Base-by-base conservation (phyloP, 2,797 vertebrate species). In the Enteromius fasciolatus region DNA sequence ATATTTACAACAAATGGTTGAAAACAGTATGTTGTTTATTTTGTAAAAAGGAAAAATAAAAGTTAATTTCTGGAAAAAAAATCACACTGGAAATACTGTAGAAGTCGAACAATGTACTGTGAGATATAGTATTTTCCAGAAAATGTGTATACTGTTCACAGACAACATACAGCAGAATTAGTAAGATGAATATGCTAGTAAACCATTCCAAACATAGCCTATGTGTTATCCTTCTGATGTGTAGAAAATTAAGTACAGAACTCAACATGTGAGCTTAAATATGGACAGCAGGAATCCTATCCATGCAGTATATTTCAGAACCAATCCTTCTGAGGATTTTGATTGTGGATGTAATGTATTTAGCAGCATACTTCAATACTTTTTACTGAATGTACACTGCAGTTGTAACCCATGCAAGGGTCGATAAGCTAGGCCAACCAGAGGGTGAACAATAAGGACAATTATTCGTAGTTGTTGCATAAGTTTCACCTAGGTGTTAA, bases 321-420 rank as follows among this genome's bases (percentile, higher is more conserved):
- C 33, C 67, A 39, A 69, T 73, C 61, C 52, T 64, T 69, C 36
- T 84, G 64, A 81, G 80, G 67, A 74, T 78, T 80, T 69, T 70
- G 23, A 81, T 68, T 52, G 72, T 73, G 39, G 67, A 59, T 78
- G 80, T 80, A 77, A 81, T 85, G 78, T 85, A 77, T 68, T 83
- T 72, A 76, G 59, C 63, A 70, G 78, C 64, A 83, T 78, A 74
- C n/a, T 64, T 66, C 9, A 52, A 54, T 39, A 81, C 73, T 67
- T 87, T 86, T 76, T 50, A 31, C 41, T 85, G 59, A 85, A 87
- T 85, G 83, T 85, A 87, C 78, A 70, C 67, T 67, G 41, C 83
- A 82, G 33, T 28, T 68, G 61, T 23, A 12, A 66, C 44, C 76
- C 59, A 23, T 57, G 70, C 76, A 76, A 74, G 46, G 66, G 72